Percentiles rank a stretch among this genome's conserved stretches.
phyloP scores from a whole-genome alignment of 2,888 invertebrate genomes.

The Scaptomyza caliginosa region DNA sequence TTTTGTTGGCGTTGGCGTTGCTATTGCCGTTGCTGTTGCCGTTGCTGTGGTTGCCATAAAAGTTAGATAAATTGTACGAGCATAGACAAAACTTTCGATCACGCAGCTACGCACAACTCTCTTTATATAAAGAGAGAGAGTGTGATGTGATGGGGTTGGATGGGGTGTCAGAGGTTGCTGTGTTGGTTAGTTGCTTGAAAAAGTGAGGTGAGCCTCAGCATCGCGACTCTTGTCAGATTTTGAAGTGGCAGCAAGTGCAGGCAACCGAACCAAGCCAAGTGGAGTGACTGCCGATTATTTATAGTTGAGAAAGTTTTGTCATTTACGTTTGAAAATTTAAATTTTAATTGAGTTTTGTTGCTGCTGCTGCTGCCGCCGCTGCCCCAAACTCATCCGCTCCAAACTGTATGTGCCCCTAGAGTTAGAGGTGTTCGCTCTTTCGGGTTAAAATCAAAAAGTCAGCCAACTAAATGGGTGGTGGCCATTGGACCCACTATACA shows the following conservation, averaged over 20 bases:
- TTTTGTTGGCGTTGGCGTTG: conserved; percentile 7
- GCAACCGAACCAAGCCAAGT: conserved; percentile 54
- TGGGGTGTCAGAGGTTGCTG: neutral
- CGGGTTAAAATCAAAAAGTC: conserved; percentile 60
- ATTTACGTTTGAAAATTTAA: conserved; percentile 80
- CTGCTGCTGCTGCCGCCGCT: conserved; percentile 14
- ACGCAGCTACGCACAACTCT: conserved; percentile 68
- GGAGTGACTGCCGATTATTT: conserved; percentile 73
- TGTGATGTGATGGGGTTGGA: neutral
- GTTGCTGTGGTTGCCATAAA: conserved; percentile 70
- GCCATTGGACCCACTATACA: conserved; percentile 17
- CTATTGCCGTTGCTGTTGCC: conserved; percentile 26
- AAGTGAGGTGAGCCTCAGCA: conserved; percentile 9
- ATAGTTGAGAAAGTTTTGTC: conserved; percentile 80
- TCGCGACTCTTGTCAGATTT: conserved; percentile 66
- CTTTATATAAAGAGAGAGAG: conserved; percentile 29
- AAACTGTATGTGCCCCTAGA: neutral
- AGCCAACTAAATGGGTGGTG: conserved; percentile 39
- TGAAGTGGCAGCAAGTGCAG: conserved; percentile 59
- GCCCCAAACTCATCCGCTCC: too few relatives aligned
- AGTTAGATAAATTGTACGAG: conserved; percentile 77
- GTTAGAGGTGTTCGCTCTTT: conserved; percentile 9
- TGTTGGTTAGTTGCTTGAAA: neutral
- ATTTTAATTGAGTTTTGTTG: conserved; percentile 79
- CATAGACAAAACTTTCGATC: conserved; percentile 77